These are phyloP conservation scores for Dicaeum eximium DNA, from an alignment of 2,113 vertebrate genomes.

Conservation along the genomic window DNA sequence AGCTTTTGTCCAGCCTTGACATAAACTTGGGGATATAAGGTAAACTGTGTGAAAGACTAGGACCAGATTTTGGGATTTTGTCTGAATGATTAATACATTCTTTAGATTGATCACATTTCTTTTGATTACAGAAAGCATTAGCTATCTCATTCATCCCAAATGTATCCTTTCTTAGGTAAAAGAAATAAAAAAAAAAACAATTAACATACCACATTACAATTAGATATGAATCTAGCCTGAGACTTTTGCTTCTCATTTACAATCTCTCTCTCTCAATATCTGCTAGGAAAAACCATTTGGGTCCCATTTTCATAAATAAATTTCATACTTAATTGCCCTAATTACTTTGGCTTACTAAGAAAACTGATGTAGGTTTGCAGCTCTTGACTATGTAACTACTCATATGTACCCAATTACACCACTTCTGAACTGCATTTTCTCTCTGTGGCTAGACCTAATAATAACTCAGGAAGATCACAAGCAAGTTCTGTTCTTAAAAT, in stretches of 20 bases:
- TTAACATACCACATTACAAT: background rate
- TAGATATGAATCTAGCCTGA: background rate
- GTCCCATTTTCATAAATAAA: background rate
- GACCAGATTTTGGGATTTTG: background rate
- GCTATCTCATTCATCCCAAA: background rate
- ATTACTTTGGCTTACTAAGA: background rate
- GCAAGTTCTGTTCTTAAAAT: conserved; percentile 26
- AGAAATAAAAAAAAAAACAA: background rate
- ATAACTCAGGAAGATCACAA: conserved; percentile 12
- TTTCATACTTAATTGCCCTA: background rate
- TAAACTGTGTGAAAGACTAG: background rate
- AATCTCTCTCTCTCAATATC: background rate
- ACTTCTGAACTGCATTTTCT: background rate
- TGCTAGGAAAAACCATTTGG: background rate
- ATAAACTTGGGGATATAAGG: background rate
- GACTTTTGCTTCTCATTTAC: background rate
- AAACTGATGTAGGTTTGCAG: background rate
- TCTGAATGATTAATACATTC: background rate
- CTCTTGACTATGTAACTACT: background rate
- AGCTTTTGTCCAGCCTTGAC: background rate
- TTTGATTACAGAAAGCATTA: background rate
- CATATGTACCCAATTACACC: background rate
- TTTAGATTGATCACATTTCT: background rate
- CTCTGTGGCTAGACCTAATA: conserved; percentile 28
- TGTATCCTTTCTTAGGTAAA: background rate